A percentile compares a stretch with the other conserved stretches of the same genome.
Evolutionary conservation across 2,113 vertebrate genomes (phyloP).

Genomic region (Parus major): DNA sequence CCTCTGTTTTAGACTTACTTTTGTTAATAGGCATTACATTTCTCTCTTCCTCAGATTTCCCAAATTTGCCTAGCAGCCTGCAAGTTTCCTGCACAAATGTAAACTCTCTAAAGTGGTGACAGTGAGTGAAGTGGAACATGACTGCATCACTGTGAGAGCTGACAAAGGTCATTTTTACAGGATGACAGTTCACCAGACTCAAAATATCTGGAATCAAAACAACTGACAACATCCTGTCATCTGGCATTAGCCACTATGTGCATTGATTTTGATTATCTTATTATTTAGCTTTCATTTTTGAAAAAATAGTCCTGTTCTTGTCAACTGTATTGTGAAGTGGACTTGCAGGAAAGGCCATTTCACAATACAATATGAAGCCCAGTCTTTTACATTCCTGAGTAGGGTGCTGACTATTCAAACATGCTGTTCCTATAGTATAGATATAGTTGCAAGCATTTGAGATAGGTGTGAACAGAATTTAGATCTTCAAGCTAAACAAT

Average conservation of each 20-base stretch:
- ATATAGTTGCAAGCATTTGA: not conserved
- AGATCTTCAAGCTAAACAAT: not conserved
- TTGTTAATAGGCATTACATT: not conserved
- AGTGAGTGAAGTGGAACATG: not conserved
- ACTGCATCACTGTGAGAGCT: not conserved
- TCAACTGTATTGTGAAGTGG: not conserved
- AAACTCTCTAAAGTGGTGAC: accelerated
- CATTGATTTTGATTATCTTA: not conserved
- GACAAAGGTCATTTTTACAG: not conserved
- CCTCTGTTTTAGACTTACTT: not conserved
- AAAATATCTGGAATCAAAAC: not conserved
- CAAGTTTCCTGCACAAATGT: not conserved
- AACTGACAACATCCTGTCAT: not conserved
- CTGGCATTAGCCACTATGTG: not conserved
- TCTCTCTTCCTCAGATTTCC: not conserved
- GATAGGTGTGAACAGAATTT: not conserved
- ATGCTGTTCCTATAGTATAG: not conserved
- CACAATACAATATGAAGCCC: not conserved
- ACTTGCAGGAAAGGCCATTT: not conserved
- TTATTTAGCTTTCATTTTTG: not conserved
- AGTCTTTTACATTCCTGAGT: not conserved
- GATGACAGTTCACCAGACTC: not conserved
- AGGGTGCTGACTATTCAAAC: not conserved
- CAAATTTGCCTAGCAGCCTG: not conserved
- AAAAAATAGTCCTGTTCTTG: not conserved